Percentiles rank a stretch among this genome's conserved stretches.
phyloP scores from a whole-genome alignment of 2,113 vertebrate species.

The Hypocryptadius cinnamomeus region DNA sequence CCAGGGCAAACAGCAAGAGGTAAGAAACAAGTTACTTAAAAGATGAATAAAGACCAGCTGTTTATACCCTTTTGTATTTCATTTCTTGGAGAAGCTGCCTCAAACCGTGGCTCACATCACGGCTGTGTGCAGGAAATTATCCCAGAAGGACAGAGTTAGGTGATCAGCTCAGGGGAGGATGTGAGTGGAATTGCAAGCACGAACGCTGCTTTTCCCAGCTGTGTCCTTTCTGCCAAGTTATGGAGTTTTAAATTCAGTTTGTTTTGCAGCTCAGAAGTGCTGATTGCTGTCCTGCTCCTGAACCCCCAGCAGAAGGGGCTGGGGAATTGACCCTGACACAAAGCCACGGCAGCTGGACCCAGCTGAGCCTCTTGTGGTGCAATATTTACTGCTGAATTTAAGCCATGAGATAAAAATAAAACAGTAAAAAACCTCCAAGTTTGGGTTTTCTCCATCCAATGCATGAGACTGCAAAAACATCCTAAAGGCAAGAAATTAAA shows the following conservation, averaged over 20 bases:
- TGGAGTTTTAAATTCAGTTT: background rate
- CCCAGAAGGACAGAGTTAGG: background rate
- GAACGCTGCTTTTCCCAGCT: rapidly evolving
- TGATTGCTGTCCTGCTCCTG: background rate
- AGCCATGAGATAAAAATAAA: background rate
- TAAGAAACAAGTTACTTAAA: background rate
- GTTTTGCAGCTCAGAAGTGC: background rate
- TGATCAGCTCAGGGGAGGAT: background rate
- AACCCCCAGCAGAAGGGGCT: background rate
- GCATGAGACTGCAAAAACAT: background rate
- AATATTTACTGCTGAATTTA: background rate
- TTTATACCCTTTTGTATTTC: background rate
- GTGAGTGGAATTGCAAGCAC: background rate
- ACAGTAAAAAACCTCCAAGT: background rate
- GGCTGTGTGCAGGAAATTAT: background rate
- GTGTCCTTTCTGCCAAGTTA: background rate
- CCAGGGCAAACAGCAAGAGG: background rate
- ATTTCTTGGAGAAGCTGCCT: background rate
- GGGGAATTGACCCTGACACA: background rate
- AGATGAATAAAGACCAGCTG: background rate
- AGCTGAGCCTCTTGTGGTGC: background rate
- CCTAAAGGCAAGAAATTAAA: background rate
- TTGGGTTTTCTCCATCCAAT: background rate
- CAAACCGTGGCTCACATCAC: background rate
- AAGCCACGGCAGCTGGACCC: background rate